Evolutionary conservation across 1,140 invertebrate genomes (phyloP).

Genomic region (Triops cancriformis): DNA sequence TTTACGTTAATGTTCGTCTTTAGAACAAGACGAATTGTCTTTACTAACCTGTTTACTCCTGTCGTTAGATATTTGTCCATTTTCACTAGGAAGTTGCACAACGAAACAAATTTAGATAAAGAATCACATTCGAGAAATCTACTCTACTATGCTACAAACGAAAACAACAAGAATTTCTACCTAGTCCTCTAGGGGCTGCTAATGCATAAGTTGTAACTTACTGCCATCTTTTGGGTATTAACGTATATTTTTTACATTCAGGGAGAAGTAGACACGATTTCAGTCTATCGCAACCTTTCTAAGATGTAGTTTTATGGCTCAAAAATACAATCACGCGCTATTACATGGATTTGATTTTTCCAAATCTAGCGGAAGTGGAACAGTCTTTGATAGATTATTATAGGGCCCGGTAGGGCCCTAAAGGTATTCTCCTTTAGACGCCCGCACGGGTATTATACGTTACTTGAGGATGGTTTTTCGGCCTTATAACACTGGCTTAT

Average conservation of each 20-base stretch:
- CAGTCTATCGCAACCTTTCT: background rate
- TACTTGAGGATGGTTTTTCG: no score
- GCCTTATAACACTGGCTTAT: no score
- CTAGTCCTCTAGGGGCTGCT: background rate
- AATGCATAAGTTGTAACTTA: no score
- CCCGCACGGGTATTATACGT: no score
- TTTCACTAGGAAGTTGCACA: background rate
- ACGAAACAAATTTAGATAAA: background rate
- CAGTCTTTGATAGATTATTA: background rate
- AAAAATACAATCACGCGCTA: background rate
- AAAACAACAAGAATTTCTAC: background rate
- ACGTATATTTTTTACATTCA: background rate
- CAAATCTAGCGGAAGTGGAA: background rate
- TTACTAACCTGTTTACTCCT: background rate
- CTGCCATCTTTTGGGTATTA: no score
- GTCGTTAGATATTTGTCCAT: background rate
- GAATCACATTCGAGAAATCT: background rate
- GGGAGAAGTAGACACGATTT: background rate
- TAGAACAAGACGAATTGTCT: background rate
- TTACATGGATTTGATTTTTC: background rate
- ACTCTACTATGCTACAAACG: background rate
- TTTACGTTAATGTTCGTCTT: background rate
- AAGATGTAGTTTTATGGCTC: background rate
- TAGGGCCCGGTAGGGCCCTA: no score
- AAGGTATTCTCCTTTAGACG: no score